phyloP scores from a whole-genome alignment of 2,888 invertebrate genomes.

The Epirrhoe tristata region DNA sequence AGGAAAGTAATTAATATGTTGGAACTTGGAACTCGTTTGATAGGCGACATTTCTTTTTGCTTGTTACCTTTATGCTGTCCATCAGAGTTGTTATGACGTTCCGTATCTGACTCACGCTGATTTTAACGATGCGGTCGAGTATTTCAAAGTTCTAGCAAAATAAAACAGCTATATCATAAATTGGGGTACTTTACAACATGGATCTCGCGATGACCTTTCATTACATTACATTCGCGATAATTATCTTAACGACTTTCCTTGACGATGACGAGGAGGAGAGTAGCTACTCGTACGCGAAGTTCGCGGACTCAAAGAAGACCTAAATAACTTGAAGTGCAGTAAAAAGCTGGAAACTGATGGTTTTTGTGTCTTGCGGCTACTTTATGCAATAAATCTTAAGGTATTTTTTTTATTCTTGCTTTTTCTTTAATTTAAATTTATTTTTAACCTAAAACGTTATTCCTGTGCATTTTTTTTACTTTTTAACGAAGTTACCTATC shows the following conservation, averaged over 20 bases:
- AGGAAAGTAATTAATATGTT: slow-evolving; percentile 60
- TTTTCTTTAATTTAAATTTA: background rate
- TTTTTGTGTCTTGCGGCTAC: slow-evolving; percentile 13
- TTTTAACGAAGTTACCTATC: too few species aligned
- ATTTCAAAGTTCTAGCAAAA: slow-evolving; percentile 20
- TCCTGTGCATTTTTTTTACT: too few species aligned
- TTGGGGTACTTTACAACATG: slow-evolving; percentile 47
- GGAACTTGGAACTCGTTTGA: slow-evolving; percentile 53
- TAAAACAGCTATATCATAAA: slow-evolving; percentile 31
- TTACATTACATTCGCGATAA: slow-evolving; percentile 52
- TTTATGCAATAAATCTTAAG: slow-evolving; percentile 21
- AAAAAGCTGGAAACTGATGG: slow-evolving; percentile 1
- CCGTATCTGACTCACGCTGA: slow-evolving; percentile 27
- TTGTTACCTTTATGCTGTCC: slow-evolving; percentile 51
- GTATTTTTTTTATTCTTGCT: slow-evolving; percentile 4
- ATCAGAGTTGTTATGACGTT: slow-evolving; percentile 53
- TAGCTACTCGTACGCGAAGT: slow-evolving; percentile 18
- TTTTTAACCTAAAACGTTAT: too few species aligned
- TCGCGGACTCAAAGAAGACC: slow-evolving; percentile 12
- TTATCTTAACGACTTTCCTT: slow-evolving; percentile 47
- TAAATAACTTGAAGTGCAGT: slow-evolving; percentile 12
- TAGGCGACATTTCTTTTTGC: slow-evolving; percentile 51
- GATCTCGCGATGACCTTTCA: slow-evolving; percentile 54
- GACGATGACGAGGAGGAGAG: slow-evolving; percentile 34
- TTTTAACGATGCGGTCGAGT: slow-evolving; percentile 15